Percentiles rank a stretch among this genome's conserved stretches.
These are phyloP conservation scores for Suncus etruscus DNA, from an alignment of 2,113 vertebrate genomes.

Conservation along the genomic window DNA sequence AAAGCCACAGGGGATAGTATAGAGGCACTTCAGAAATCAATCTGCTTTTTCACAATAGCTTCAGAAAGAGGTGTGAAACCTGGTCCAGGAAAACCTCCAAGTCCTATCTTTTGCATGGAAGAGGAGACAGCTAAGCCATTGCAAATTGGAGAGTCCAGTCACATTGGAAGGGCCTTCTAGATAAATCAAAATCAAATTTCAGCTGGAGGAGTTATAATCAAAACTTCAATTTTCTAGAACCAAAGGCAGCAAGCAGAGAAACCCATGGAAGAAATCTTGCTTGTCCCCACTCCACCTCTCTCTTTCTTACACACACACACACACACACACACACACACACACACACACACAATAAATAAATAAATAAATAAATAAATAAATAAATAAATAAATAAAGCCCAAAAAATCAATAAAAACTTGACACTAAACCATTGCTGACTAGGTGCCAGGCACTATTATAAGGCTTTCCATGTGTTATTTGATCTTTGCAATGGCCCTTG, in stretches of 20 bases:
- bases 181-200: not conserved
- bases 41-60: not conserved
- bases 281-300: not conserved
- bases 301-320: too few species aligned
- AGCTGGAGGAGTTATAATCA: fast-evolving
- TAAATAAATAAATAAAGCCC: too few species aligned
- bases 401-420: not conserved
- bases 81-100: not conserved
- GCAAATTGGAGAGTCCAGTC: not conserved
- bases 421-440: not conserved
- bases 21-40: not conserved
- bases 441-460: not conserved
- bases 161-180: fast-evolving
- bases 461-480: not conserved
- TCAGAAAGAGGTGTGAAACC: not conserved
- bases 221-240: not conserved
- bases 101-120: not conserved
- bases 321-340: too few species aligned
- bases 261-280: too few species aligned
- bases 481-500: not conserved
- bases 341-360: too few species aligned
- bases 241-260: not conserved
- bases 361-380: too few species aligned
- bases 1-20: not conserved
- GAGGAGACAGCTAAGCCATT: too few species aligned